Evolutionary conservation across 2,888 invertebrate genomes (phyloP), one percentile per base, ranked within the genome.

Genomic region (Chrysolina oricalcia): DNA sequence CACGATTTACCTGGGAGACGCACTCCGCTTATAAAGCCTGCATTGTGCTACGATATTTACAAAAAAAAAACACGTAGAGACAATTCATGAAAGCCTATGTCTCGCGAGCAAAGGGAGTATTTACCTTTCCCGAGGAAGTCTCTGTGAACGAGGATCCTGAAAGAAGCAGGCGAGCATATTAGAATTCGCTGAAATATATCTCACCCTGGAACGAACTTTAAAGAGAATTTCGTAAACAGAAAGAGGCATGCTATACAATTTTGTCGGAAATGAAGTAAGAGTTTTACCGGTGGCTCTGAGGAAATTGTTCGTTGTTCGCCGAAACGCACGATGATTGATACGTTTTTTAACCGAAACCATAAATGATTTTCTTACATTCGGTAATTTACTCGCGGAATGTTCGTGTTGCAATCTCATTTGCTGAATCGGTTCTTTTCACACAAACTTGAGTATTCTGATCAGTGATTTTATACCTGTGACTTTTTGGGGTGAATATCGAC

Each of bases 1-100:
- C 56, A 70, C 35, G 40, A 80, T 81, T 81, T 80, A 80, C 83
- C 81, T 78, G 75, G 72, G 83, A 81, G 81, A 83, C 81, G 81
- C 81, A 83, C 80, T 80, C 78, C 75, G 79, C 81, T 78, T 83
- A 81, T 84, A 84, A 82, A 83, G 83, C 82, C 79, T 75, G 78
- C 78, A 82, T 83, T 82, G 82, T 82, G 81, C 77, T 80, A 78
- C 77, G 81, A 53, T 8, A 35, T 35, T 81, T 81, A 81, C 77
- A 80, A 74, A 78, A 78, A 77, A 79, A 80, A 82, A 83, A 83
- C 83, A 84, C 83, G 84, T 81, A 80, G 81, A 82, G 82, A 83
- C 83, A 84, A 84, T 84, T 83, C 82, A 84, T 83, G 81, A 83
- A 83, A 84, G 83, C 80, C 82, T 81, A 81, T 82, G 81, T 81